phyloP scores from a whole-genome alignment of 2,113 vertebrate species.

The Syngnathus typhle region DNA sequence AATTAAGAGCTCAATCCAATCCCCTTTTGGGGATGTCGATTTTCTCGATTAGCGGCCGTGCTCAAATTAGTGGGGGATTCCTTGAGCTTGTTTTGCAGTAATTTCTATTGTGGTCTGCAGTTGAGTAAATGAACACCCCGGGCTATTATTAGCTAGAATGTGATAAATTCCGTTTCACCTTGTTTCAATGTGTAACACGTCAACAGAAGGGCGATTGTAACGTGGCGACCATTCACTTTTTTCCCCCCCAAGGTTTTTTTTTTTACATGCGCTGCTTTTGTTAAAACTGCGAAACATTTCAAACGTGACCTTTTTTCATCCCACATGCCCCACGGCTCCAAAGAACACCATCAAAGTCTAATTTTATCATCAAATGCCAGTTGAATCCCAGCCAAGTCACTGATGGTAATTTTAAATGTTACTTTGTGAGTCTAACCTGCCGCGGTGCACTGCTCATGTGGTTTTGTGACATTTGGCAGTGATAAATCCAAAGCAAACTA shows the following conservation, averaged over 20 bases:
- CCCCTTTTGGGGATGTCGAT: no score
- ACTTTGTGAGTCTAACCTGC: background rate
- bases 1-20: background rate
- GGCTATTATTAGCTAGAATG: no score
- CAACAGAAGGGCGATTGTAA: background rate
- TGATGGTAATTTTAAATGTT: background rate
- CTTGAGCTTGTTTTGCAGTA: no score
- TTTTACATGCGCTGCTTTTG: constrained; percentile 17
- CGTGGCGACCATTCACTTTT: constrained; percentile 6
- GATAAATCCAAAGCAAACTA: background rate
- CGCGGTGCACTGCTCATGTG: background rate
- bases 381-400: background rate
- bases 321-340: constrained; percentile 7
- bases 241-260: background rate
- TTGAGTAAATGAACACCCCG: no score
- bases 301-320: constrained; percentile 35
- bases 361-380: constrained; percentile 12
- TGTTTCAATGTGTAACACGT: no score
- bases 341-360: constrained; percentile 22
- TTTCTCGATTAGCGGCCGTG: no score
- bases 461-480: background rate
- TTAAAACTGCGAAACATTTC: constrained; percentile 19
- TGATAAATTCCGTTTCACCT: no score
- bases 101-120: no score
- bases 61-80: no score